Evolutionary conservation across 2,797 vertebrate species (phyloP).

Genomic region (Myotis daubentonii): DNA sequence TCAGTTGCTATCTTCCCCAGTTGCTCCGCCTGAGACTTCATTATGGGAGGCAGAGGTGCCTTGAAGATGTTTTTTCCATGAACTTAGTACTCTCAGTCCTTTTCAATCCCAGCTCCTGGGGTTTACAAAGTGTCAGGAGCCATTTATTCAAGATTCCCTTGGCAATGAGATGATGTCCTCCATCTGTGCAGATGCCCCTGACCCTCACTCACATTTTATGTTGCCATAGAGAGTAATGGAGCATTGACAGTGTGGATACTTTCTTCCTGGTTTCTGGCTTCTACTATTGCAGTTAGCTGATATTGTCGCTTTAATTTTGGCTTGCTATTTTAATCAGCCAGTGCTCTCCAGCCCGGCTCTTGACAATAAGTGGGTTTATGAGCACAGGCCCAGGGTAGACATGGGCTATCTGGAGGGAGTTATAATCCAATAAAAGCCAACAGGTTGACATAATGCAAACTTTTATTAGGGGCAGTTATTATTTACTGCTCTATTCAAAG

Average conservation of each 20-base stretch:
- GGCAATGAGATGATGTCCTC: neutral
- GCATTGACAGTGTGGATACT: accelerated
- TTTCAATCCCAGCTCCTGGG: no score
- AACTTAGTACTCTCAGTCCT: neutral
- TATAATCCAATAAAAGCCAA: neutral
- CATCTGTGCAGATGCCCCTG: neutral
- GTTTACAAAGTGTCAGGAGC: accelerated
- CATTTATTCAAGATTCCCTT: neutral
- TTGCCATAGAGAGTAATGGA: neutral
- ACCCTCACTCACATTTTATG: neutral
- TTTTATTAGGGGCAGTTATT: neutral
- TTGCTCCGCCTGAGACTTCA: neutral
- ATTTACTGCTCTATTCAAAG: neutral
- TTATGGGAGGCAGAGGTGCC: neutral
- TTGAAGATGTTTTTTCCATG: neutral
- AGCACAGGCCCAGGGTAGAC: neutral
- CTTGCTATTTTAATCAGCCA: neutral
- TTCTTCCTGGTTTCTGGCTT: neutral
- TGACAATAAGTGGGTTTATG: neutral
- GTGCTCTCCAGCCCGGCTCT: neutral
- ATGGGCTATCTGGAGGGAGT: neutral
- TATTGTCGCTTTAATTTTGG: neutral
- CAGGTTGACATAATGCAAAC: neutral
- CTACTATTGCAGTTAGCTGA: neutral
- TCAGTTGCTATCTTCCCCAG: accelerated